Base-by-base conservation (phyloP, 2,888 invertebrate genomes). In the Pherbina coryleti region DNA sequence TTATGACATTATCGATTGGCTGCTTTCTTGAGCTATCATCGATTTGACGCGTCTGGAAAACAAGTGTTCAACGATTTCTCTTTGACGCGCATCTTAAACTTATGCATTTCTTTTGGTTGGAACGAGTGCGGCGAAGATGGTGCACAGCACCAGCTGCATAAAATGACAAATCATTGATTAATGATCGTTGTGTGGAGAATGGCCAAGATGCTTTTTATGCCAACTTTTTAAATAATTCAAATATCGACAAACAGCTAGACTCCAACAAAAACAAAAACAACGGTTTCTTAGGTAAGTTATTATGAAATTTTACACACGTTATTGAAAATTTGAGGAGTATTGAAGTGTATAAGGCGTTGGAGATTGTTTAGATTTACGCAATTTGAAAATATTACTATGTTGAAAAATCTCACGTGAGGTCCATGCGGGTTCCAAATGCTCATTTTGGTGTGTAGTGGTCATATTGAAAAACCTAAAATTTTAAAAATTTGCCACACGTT, bases 401-500 rank as follows among this genome's bases (percentile, higher is more conserved):
- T 28, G 51, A 22, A 44, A 64, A 64, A 67, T 34, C 67, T 67
- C 70, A 28, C 53, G 53, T 51, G 71, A 19, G 31, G 55, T 57
- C 60, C 28, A 22, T 22, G 37, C 19, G 44, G 44, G 55, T 17
- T n/a, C 22, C 19, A 19, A 66, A n/a, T 66, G 19, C 49, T 14
- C 44, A 34, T 31, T 11, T 31, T 55, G 34, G 31, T 34, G 22
- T 37, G 5, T 11, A 31, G n/a, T 19, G 72, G 25, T 60, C 25
- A 14, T 5, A 22, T 60, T 28, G 49, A 19, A 8, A 9, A 57
- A 17, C 17, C 17, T 19, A 49, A 51, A 57, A 64, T 77, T 71
- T 77, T 77, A 77, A 71, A 70, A 19, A 79, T 73, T 78, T 76
- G 67, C 75, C 57, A 76, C 76, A 79, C 75, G 73, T 78, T 60